Evolutionary conservation across 2,797 vertebrate species (phyloP), one percentile per base, ranked within the genome.

Genomic region (Poecilia wingei): DNA sequence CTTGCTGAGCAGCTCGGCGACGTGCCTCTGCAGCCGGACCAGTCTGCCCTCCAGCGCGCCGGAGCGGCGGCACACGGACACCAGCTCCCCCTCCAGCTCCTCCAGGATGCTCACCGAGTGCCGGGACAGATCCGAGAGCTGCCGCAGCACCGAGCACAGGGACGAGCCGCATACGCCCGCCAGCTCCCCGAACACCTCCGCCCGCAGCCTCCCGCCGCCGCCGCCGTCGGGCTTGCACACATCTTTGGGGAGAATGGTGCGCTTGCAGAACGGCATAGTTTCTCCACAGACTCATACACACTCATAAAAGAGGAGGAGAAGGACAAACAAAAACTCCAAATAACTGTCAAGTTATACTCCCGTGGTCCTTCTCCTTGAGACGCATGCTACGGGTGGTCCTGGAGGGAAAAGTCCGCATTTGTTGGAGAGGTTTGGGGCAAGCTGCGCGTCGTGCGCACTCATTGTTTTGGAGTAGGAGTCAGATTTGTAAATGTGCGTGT

Each of bases 91-190:
- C 89, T 96, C 94, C 81, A 96, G 94, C 79, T 96, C 95, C 82
- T 95, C 92, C 91, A 96, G 89, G 94, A 96, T 93, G 93, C 94
- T 90, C 86, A 95, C 94, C 55, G 95, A 94, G 83, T 92, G 94
- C 49, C 95, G 93, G 88, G 95, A 96, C 84, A 96, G 88, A 88
- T 96, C 96, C 31, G 95, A 93, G 59, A 96, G 95, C 93, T 96
- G 95, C 33, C 95, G 90, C 73, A 96, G 95, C 84, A 94, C 82
- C 57, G 96, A 95, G 87, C 93, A 87, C 84, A 96, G 89, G 77
- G 85, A 90, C 86, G 93, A 92, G 85, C 93, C 88, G 92, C 95
- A 94, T 41, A 96, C 95, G 83, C 95, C 95, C 89, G 68, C 93
- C 91, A 96, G 73, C 73, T 96, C 95, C 72, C 81, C 88, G 85